phyloP scores from a whole-genome alignment of 2,888 invertebrate genomes.

The Tuta absoluta region DNA sequence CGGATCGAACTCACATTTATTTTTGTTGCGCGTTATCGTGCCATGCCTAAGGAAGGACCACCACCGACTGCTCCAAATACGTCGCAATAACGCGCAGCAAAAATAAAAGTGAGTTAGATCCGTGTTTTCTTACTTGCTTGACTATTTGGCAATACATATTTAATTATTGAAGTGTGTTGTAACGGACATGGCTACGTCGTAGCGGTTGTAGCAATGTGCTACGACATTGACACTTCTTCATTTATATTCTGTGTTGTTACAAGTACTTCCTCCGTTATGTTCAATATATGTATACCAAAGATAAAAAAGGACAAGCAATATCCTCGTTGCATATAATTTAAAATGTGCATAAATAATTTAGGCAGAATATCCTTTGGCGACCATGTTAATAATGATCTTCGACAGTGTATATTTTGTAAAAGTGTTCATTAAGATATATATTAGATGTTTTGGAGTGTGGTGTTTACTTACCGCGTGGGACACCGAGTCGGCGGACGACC shows the following conservation, averaged over 20 bases:
- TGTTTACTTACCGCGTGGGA: constrained; percentile 19
- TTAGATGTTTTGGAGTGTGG: constrained; percentile 33
- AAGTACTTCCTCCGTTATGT: background rate
- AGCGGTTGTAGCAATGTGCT: background rate
- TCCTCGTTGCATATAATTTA: constrained; percentile 10
- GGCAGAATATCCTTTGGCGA: constrained; percentile 12
- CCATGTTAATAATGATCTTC: constrained; percentile 19
- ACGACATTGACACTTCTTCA: background rate
- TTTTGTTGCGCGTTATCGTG: too few species aligned
- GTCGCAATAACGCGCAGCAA: too few species aligned
- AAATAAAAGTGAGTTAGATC: too few species aligned
- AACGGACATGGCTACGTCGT: background rate
- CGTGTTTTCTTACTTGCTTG: too few species aligned
- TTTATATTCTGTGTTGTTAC: too few species aligned
- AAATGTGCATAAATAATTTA: constrained; percentile 21
- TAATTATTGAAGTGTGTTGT: too few species aligned
- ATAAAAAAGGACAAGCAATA: background rate
- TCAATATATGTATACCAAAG: background rate
- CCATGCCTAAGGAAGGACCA: too few species aligned
- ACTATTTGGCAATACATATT: too few species aligned
- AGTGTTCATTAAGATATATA: constrained; percentile 43
- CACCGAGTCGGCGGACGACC: too few species aligned
- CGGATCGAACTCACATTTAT: too few species aligned
- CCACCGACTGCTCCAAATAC: too few species aligned
- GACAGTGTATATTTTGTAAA: constrained; percentile 29